Evolutionary conservation across 35 echinoderm and acorn worm species (phyloP), one percentile per base, ranked within the genome.

Genomic region (Lytechinus variegatus): DNA sequence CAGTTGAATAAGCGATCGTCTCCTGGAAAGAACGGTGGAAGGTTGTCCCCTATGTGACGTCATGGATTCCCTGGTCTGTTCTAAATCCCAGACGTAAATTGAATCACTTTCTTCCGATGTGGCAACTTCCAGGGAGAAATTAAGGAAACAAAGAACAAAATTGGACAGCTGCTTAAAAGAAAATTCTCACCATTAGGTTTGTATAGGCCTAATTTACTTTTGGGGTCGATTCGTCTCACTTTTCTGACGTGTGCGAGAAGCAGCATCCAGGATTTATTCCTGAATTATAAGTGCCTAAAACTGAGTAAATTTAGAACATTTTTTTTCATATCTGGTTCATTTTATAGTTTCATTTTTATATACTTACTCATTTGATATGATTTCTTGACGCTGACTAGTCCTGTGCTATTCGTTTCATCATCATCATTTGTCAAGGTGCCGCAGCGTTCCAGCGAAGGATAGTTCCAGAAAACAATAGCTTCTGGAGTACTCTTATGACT

Each of bases 401-500:
- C 92, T 28, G 28, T 55, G 92, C 21, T 57, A 12, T 56, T 10
- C n/a, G 53, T 19, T 11, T 54, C 27, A n/a, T 93, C 53, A 10
- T 33, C 9, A 4, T 93, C 11, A n/a, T 10, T 19, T 57, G 9
- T 33, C 9, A 93, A 54, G 55, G 13, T 57, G 53, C 92, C 52
- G 1, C 53, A 10, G 21, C 9, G 52, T 27, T 57, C 11, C 92
- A 93, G 92, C n/a, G 92, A 55, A 27, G 92, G 92, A 54, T 93
- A 93, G 54, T 93, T 93, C 92, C 92, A 93, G 92, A 93, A 5
- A n/a, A 55, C 52, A 19, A 93, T 93, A 54, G 19, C 53, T 27
- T 93, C 92, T 27, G 92, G 16, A 10, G 52, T 55, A 33, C 9
- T 1, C 29, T 11, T 44, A 10, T 93, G 92, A 27, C 92, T 57